A percentile compares a stretch with the other conserved stretches of the same genome.
Conservation (phyloP, 2,113 vertebrate species). For the Otolemur garnettii region DNA sequence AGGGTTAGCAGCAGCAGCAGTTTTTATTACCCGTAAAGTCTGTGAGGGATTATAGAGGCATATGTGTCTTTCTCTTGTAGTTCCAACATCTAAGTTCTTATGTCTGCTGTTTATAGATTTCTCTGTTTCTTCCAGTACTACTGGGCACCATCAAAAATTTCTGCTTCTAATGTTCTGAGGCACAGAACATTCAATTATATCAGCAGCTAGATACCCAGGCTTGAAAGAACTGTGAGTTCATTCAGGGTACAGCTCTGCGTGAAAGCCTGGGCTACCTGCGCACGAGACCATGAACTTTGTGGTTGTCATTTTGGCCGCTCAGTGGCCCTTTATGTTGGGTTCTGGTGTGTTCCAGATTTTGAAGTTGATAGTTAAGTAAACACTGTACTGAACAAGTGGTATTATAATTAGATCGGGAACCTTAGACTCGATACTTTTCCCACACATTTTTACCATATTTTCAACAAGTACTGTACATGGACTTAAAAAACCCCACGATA, state of each 20-base stretch:
- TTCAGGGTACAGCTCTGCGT: not conserved
- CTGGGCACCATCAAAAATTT: not conserved
- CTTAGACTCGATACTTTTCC: not conserved
- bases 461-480: not conserved
- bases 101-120: not conserved
- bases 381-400: not conserved
- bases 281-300: not conserved
- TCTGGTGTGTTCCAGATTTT: conserved; percentile 1
- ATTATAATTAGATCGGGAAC: not conserved
- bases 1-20: not conserved
- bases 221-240: not conserved
- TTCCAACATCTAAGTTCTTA: not conserved
- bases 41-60: not conserved
- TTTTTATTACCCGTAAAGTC: not conserved
- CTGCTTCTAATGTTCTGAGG: not conserved
- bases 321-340: not conserved
- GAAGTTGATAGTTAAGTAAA: conserved; percentile 23
- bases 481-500: not conserved
- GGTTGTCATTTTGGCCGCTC: not conserved
- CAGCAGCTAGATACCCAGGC: not conserved
- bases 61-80: not conserved
- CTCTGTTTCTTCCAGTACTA: conserved; percentile 1
- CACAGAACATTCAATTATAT: not conserved
- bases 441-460: conserved; percentile 9
- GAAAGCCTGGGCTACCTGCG: not conserved